These are phyloP conservation scores for Castor canadensis DNA, from an alignment of 2,113 vertebrate species.

Conservation along the genomic window DNA sequence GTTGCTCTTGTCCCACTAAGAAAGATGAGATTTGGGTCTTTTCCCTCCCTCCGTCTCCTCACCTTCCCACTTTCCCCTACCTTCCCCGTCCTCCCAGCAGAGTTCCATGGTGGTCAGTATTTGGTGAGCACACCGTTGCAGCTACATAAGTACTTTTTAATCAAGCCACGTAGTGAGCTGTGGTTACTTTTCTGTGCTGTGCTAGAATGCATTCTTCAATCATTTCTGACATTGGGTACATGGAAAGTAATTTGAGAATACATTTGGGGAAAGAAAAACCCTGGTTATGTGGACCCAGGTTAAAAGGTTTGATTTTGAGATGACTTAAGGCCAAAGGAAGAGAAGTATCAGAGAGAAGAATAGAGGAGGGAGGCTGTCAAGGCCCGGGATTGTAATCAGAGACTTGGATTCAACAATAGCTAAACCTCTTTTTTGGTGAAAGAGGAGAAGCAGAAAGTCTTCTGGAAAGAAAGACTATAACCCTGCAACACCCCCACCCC, in stretches of 20 bases:
- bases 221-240: not conserved
- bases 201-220: not conserved
- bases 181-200: not conserved
- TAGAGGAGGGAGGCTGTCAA: not conserved
- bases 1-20: not conserved
- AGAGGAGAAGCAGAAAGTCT: too few relatives aligned
- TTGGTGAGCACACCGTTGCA: accelerated
- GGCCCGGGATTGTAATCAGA: not conserved
- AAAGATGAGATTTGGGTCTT: not conserved
- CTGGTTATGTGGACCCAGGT: not conserved
- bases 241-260: not conserved
- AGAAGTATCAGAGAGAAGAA: not conserved
- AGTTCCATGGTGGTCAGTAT: not conserved
- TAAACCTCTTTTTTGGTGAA: not conserved
- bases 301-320: not conserved
- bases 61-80: not conserved
- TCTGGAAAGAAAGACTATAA: not conserved
- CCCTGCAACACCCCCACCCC: too few relatives aligned
- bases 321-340: not conserved
- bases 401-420: not conserved
- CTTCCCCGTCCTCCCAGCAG: not conserved
- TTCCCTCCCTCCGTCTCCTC: not conserved
- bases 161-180: too few relatives aligned
- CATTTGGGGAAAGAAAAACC: not conserved
- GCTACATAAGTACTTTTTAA: accelerated